Base-by-base conservation (phyloP, 2,888 invertebrate genomes). In the Lasioglossum pauxillum region DNA sequence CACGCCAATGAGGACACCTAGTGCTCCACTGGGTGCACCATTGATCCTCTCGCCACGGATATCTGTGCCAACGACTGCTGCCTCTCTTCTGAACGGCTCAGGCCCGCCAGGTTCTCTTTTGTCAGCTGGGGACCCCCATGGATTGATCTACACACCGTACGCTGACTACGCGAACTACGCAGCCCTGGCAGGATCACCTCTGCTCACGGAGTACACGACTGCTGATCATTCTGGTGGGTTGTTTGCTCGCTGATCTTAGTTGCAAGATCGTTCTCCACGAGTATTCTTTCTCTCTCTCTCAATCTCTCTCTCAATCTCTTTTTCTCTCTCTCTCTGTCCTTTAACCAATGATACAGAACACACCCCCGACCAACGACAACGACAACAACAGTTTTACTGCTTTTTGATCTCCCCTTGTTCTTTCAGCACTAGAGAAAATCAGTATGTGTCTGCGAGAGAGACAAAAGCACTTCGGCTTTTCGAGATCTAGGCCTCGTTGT, bases 141-240 rank as follows among this genome's bases (percentile, higher is more conserved):
- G 97, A 82, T 97, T 99, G 94, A 98, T 99, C 96, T 99, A 98
- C 96, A 97, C 98, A 31, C 97, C 98, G 69, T 98, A 98, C 95
- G 97, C 97, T 81, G 98, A 98, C 95, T 98, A 98, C 96, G 98
- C 97, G 95, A 98, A 98, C 96, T 98, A 98, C 96, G 98, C 98
- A 31, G 98, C 98, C 86, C 96, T 98, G 93, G 96, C 96, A 85
- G 97, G 97, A 83, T 98, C 98, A 93, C 98, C 98, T 90, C 96
- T 98, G 92, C 97, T 98, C 95, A 97, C 98, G 92, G 97, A 98
- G 95, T 98, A 98, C 96, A 97, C 97, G 92, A 96, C 97, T 91
- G 97, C 98, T 95, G 98, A 98, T 96, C 98, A 98, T 97, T 97
- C 98, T 97, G 98, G 98, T 98, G 98, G 98, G 98, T 98, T 97